A percentile compares a stretch with the other conserved stretches of the same genome.
phyloP scores from a whole-genome alignment of 2,113 vertebrate species.

The Cebidichthys violaceus region DNA sequence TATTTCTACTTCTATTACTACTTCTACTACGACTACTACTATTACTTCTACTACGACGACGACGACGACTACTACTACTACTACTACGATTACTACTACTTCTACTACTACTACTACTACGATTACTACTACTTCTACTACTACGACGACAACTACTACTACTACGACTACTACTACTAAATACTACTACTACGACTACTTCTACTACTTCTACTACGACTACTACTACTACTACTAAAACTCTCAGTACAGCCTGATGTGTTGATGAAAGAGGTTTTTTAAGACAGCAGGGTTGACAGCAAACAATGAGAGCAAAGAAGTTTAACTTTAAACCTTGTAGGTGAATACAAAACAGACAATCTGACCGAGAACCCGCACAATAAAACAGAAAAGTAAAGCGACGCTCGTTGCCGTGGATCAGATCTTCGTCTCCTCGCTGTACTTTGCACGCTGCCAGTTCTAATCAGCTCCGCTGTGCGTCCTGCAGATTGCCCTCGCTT shows the following conservation, averaged over 20 bases:
- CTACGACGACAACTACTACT: too few species aligned
- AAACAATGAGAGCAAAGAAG: neutral
- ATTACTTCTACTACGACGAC: too few species aligned
- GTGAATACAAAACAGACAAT: neutral
- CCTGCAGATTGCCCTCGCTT: constrained; percentile 27
- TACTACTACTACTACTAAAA: neutral
- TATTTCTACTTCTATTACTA: too few species aligned
- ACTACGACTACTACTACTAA: neutral
- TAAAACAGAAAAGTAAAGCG: neutral
- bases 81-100: neutral
- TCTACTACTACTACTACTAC: too few species aligned
- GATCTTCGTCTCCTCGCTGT: constrained; percentile 22
- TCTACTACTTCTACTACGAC: neutral
- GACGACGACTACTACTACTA: neutral
- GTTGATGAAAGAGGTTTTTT: constrained; percentile 19
- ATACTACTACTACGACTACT: neutral
- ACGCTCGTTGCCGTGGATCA: constrained; percentile 1
- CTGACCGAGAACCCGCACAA: neutral
- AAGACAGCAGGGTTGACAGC: neutral
- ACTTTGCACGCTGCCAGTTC: constrained; percentile 7
- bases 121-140: neutral
- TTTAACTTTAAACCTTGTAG: neutral
- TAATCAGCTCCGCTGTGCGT: constrained; percentile 12
- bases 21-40: neutral
- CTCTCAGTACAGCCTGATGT: neutral